Evolutionary conservation across 2,797 vertebrate species (phyloP).

Genomic region (Cyprinodon diabolis): DNA sequence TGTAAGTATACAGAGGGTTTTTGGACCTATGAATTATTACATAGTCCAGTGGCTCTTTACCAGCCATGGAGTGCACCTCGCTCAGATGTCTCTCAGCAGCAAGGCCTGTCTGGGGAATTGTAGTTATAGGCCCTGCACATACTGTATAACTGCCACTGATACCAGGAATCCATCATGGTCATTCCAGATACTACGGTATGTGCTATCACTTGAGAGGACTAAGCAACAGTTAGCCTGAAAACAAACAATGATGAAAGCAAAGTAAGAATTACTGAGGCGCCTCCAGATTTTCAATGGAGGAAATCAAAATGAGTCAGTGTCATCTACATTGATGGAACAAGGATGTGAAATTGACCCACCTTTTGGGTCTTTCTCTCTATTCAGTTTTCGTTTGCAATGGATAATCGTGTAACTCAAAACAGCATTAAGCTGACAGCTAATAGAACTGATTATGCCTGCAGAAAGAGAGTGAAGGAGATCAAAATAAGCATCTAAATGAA

Average conservation of each 20-base stretch:
- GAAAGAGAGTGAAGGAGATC: constrained; percentile 54
- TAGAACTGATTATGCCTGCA: constrained; percentile 51
- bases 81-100: constrained; percentile 56
- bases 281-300: constrained; percentile 3
- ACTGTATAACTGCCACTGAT: constrained; percentile 50
- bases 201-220: constrained; percentile 28
- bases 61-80: constrained; percentile 61
- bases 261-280: background rate
- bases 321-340: constrained; percentile 45
- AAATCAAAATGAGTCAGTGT: constrained; percentile 40
- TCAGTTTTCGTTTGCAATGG: constrained; percentile 50
- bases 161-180: constrained; percentile 61
- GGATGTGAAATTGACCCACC: constrained; percentile 44
- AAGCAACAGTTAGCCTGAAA: constrained; percentile 18
- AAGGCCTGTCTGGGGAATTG: constrained; percentile 68
- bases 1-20: constrained; percentile 66
- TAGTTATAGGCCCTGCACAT: constrained; percentile 53
- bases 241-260: constrained; percentile 2
- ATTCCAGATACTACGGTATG: constrained; percentile 42
- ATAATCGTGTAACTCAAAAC: constrained; percentile 52
- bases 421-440: constrained; percentile 53
- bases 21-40: constrained; percentile 77
- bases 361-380: constrained; percentile 30
- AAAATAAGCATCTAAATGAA: constrained; percentile 65
- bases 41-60: constrained; percentile 68